Evolutionary conservation across 2,113 vertebrate genomes (phyloP).

Genomic region (Himantopus leucocephalus): DNA sequence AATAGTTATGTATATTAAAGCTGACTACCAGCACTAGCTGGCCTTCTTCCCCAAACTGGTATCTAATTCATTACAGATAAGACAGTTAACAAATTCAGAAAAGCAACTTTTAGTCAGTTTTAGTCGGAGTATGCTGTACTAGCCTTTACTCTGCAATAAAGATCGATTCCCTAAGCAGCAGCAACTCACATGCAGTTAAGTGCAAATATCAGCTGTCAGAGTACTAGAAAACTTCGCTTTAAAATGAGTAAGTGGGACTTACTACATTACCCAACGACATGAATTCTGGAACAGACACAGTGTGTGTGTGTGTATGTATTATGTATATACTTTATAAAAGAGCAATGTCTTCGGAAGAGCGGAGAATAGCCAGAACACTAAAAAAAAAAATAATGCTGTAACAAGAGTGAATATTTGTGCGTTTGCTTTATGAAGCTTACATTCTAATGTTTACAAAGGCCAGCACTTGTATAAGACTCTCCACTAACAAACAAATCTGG

Average conservation of each 20-base stretch:
- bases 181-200: not conserved
- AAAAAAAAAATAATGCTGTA: not conserved
- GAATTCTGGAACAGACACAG: not conserved
- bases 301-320: fast-evolving
- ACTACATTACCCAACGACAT: fast-evolving
- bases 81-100: not conserved
- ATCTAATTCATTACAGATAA: not conserved
- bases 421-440: constrained; percentile 72
- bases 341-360: not conserved
- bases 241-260: not conserved
- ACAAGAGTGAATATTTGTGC: constrained; percentile 54
- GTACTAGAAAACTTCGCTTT: not conserved
- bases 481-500: constrained; percentile 70
- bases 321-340: not conserved
- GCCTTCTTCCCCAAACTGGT: not conserved
- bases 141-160: not conserved
- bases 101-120: not conserved
- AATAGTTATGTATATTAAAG: not conserved
- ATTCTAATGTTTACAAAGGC: constrained; percentile 69
- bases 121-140: no score
- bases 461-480: constrained; percentile 67
- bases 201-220: not conserved
- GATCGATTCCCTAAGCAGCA: not conserved
- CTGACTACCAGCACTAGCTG: not conserved
- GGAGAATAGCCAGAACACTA: not conserved